These are phyloP conservation scores for Esperia sulphurella DNA, from an alignment of 2,888 invertebrate genomes.

Conservation along the genomic window DNA sequence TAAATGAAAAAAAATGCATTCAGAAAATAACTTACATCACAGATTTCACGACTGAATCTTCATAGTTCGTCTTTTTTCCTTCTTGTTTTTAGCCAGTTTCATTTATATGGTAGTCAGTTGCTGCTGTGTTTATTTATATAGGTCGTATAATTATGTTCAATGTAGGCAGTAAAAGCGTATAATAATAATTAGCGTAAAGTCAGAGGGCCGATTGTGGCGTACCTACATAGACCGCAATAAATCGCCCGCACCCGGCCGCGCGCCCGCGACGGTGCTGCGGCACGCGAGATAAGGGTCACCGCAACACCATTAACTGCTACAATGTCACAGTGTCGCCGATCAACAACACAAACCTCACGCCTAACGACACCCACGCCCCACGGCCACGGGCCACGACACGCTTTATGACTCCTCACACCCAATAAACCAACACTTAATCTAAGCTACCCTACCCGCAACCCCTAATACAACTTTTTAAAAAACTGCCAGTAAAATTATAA, in stretches of 20 bases:
- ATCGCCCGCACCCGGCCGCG: constrained; percentile 41
- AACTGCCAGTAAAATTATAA: constrained; percentile 39
- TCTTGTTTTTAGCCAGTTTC: not conserved
- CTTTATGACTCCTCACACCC: constrained; percentile 45
- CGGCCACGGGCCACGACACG: constrained; percentile 21
- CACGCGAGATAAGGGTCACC: constrained; percentile 67
- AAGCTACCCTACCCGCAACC: constrained; percentile 12
- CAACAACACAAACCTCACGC: constrained; percentile 31
- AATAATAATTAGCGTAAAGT: constrained; percentile 53
- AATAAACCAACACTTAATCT: constrained; percentile 28
- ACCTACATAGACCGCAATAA: constrained; percentile 57
- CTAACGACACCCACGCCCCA: constrained; percentile 31
- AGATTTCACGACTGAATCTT: constrained; percentile 26
- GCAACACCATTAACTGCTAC: constrained; percentile 59
- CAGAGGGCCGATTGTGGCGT: constrained; percentile 39
- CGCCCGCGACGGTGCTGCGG: constrained; percentile 36
- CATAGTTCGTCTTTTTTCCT: constrained; percentile 19
- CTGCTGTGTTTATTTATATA: constrained; percentile 6
- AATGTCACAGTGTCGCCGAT: constrained; percentile 52
- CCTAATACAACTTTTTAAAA: constrained; percentile 22
- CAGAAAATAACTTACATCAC: constrained; percentile 34
- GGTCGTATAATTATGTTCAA: constrained; percentile 8
- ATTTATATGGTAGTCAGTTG: not conserved
- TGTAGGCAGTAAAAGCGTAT: constrained; percentile 19
- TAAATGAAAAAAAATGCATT: constrained; percentile 30